phyloP scores from a whole-genome alignment of 2,797 vertebrate genomes.

The Acomys russatus region DNA sequence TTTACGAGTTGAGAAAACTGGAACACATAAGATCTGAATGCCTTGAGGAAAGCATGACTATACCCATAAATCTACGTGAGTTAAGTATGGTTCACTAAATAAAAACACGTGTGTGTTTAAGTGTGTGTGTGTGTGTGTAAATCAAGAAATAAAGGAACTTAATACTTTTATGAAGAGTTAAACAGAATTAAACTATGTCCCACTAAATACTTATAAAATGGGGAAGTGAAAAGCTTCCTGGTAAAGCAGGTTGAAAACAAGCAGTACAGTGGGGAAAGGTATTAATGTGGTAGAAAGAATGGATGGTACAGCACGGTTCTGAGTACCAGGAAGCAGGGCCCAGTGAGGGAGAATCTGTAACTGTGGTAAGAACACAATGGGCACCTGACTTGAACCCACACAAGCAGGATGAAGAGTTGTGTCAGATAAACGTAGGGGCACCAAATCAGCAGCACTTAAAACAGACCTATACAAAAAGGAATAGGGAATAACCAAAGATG shows the following conservation, averaged over 20 bases:
- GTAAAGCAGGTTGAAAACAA: neutral
- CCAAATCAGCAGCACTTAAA: neutral
- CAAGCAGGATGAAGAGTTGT: constrained; percentile 28
- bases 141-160: constrained; percentile 22
- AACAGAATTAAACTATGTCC: constrained; percentile 13
- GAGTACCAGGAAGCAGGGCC: neutral
- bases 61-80: constrained; percentile 15
- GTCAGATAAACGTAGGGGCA: neutral
- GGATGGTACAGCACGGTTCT: neutral
- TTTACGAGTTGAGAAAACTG: constrained; percentile 43
- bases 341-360: neutral
- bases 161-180: constrained; percentile 15
- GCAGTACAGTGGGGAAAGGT: neutral
- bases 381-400: neutral
- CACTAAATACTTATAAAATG: neutral
- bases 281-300: neutral
- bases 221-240: neutral
- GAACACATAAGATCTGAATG: constrained; percentile 20
- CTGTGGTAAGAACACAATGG: neutral
- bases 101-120: too few relatives aligned
- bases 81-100: constrained; percentile 42
- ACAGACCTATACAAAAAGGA: neutral
- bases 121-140: too few relatives aligned
- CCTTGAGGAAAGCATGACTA: constrained; percentile 9
- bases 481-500: neutral